Conservation (phyloP, 1,140 invertebrate species). For the Oreohelix idahoensis region DNA sequence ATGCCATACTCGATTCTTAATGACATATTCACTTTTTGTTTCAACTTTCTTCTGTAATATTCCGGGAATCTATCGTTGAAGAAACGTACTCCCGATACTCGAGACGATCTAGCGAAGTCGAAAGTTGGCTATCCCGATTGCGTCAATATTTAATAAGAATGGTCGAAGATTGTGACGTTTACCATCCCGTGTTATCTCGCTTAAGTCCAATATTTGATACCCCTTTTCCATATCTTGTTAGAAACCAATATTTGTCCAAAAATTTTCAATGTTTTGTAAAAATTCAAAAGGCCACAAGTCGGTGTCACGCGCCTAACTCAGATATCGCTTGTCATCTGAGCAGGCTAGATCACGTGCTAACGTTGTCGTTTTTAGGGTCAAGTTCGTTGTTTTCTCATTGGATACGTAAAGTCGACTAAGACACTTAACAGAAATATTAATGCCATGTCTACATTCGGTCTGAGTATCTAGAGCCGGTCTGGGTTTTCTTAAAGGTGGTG, state of each 20-base stretch:
- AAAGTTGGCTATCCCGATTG: not conserved
- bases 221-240: slow-evolving; percentile 14
- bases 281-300: slow-evolving; percentile 29
- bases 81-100: not conserved
- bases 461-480: not conserved
- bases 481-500: too few relatives aligned
- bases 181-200: not conserved
- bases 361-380: not conserved
- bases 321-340: not conserved
- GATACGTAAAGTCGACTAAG: not conserved
- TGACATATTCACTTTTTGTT: slow-evolving; percentile 30
- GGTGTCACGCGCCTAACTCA: not conserved
- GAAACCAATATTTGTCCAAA: slow-evolving; percentile 21
- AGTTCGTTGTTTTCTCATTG: not conserved
- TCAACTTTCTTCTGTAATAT: slow-evolving; percentile 8
- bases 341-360: not conserved
- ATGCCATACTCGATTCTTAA: not conserved
- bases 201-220: slow-evolving; percentile 13
- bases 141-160: not conserved
- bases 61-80: not conserved
- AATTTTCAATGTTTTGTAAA: slow-evolving; percentile 25
- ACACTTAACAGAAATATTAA: not conserved
- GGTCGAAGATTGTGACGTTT: not conserved
- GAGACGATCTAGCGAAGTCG: not conserved
- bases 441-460: not conserved